Conservation (phyloP, 2,888 invertebrate genomes). For the Cheilosia grossa region DNA sequence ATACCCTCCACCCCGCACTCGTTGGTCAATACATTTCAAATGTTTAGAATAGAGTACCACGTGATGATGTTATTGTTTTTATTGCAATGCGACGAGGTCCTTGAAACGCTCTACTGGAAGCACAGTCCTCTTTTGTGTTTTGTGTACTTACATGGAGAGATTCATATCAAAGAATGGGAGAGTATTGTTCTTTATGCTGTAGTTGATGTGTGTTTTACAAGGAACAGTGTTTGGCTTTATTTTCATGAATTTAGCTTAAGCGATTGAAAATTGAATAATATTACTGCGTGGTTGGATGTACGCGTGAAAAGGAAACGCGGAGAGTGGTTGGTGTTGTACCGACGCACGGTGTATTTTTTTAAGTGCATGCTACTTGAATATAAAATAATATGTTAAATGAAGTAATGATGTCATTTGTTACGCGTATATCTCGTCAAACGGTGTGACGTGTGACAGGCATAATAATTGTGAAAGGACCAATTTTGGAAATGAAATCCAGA, state of each 20-base stretch:
- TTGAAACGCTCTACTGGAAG: conserved; percentile 59
- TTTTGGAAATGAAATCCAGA: conserved; percentile 20
- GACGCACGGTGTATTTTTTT: too few relatives aligned
- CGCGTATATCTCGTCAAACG: conserved; percentile 2
- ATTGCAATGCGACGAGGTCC: conserved; percentile 63
- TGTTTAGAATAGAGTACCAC: conserved; percentile 61
- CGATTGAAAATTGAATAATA: conserved; percentile 31
- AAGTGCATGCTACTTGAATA: not conserved
- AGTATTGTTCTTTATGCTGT: conserved; percentile 33
- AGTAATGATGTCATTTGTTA: conserved; percentile 18
- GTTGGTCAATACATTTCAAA: conserved; percentile 46
- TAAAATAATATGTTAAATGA: not conserved
- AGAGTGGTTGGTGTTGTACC: not conserved
- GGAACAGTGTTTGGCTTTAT: conserved; percentile 18
- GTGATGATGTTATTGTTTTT: conserved; percentile 72
- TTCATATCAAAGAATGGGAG: conserved; percentile 5
- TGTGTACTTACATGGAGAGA: conserved; percentile 22
- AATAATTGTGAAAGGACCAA: conserved; percentile 20
- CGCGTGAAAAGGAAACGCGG: not conserved
- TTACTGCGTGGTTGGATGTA: not conserved
- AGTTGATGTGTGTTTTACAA: conserved; percentile 17
- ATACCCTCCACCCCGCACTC: not conserved
- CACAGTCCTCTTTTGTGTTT: conserved; percentile 41
- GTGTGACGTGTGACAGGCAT: conserved; percentile 10
- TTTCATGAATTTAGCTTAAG: conserved; percentile 38